These are phyloP conservation scores for Neomorphus geoffroyi DNA, from an alignment of 2,797 vertebrate genomes.

Conservation along the genomic window DNA sequence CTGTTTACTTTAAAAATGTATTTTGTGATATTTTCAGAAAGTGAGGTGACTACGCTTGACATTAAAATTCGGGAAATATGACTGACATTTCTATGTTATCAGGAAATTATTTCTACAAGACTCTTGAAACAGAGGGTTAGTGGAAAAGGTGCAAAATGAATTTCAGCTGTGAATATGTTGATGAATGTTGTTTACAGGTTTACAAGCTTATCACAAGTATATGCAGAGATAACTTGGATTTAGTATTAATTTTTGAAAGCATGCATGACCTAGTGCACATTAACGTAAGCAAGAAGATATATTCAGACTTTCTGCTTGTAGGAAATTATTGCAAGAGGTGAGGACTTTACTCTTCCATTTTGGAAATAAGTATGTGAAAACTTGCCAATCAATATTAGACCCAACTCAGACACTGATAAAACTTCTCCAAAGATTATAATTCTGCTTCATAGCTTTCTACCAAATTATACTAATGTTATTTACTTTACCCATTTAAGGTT, in stretches of 20 bases:
- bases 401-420: not conserved
- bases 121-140: not conserved
- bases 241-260: slow-evolving; percentile 52
- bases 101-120: slow-evolving; percentile 34
- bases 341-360: not conserved
- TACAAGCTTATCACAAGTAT: slow-evolving; percentile 49
- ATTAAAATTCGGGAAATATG: slow-evolving; percentile 22
- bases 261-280: not conserved
- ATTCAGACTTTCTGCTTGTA: not conserved
- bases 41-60: not conserved
- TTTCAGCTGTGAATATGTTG: slow-evolving; percentile 40
- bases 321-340: not conserved
- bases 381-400: not conserved
- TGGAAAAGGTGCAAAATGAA: slow-evolving; percentile 32
- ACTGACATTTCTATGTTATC: slow-evolving; percentile 23
- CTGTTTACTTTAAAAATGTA: not conserved
- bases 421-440: not conserved
- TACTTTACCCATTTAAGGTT: not conserved
- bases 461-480: not conserved
- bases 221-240: slow-evolving; percentile 35
- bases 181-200: slow-evolving; percentile 54
- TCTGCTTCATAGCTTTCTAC: not conserved
- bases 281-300: not conserved
- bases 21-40: not conserved
- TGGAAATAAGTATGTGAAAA: not conserved